Evolutionary conservation across 2,113 vertebrate species (phyloP), one percentile per base, ranked within the genome.

Genomic region (Paradisaea rubra): DNA sequence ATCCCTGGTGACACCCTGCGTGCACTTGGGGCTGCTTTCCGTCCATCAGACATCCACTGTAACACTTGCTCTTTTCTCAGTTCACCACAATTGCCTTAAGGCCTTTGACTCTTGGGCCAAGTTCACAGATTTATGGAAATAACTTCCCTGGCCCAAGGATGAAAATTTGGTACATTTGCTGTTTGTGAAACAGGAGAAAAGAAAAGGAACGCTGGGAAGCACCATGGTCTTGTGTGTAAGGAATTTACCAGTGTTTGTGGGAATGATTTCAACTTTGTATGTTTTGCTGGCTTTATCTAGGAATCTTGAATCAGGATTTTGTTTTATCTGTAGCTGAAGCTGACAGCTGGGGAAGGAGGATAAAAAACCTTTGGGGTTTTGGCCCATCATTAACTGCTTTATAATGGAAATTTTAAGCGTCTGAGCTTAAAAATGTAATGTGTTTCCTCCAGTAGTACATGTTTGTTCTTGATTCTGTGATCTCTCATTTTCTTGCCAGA

Each of bases 381-480:
- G 93, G 94, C 92, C 95, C 86, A 66, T 93, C 68, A 63, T 93
- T 89, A 92, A 59, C 63, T 89, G 59, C 70, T 94, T 96, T 92
- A 70, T 41, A 94, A n/a, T 64, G 69, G 93, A 90, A 88, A 31
- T 93, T 95, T 52, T 70, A 93, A 94, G 87, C 0, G 0, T 79
- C 86, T 96, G 50, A 81, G 50, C 82, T 89, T 88, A 86, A 91
- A 95, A 89, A 86, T 82, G 70, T 57, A 79, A 39, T 3, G 63
- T 59, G 83, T 22, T 37, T 84, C 73, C 90, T 89, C 63, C 44
- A 78, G 68, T 73, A 57, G 53, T 89, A 45, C 95, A 79, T 87
- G 94, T 96, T 88, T 68, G 70, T 86, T 96, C 97, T 96, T 97
- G 95, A 89, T 87, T 95, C 91, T 89, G 23, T 79, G 70, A 57